Base-by-base conservation (phyloP, 2,888 invertebrate genomes). In the Dichetophora obliterata region DNA sequence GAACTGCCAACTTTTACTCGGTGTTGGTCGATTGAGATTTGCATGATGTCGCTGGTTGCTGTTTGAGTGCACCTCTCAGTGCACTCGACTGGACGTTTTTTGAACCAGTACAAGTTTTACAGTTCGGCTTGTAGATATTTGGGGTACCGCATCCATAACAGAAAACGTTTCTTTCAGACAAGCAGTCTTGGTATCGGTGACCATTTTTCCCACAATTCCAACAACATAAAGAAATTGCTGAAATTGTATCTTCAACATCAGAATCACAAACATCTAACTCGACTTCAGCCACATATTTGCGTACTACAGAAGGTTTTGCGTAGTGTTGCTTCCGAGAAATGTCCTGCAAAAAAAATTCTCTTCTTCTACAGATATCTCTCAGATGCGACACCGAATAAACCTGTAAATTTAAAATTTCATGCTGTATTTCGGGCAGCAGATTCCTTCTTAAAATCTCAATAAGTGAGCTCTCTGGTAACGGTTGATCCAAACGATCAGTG, bases 391-490 rank as follows among this genome's bases (percentile, higher is more conserved):
- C 66, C 0, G 75, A 72, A 0, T 31, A 11, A 19, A 73, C 34
- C 48, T 11, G 31, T 1, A 70, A 0, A 27, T 73, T 78, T 9
- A 75, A 34, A 34, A 77, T 71, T 59, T 77, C 77, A 22, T 75
- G 72, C 14, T 78, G 75, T 16, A 78, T 78, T 48, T 78, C 78
- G 0, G 78, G 75, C 1, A 75, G 27, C 1, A 78, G 14, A 61
- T 75, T 75, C 14, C 75, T 63, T 22, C 77, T 24, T 0, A 77
- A 19, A 3, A 75, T 75, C 68, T 75, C 70, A 0, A 78, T 68
- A 2, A 73, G 14, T 0, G 52, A 27, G 16, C n/a, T 34, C 1
- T 75, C 69, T 0, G 19, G 8, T 9, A 72, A 14, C 5, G 22
- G 52, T 8, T 43, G 24, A 4, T 22, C 19, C 14, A 75, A 27